Base-by-base conservation (phyloP, 2,797 vertebrate genomes). In the Dermochelys coriacea region DNA sequence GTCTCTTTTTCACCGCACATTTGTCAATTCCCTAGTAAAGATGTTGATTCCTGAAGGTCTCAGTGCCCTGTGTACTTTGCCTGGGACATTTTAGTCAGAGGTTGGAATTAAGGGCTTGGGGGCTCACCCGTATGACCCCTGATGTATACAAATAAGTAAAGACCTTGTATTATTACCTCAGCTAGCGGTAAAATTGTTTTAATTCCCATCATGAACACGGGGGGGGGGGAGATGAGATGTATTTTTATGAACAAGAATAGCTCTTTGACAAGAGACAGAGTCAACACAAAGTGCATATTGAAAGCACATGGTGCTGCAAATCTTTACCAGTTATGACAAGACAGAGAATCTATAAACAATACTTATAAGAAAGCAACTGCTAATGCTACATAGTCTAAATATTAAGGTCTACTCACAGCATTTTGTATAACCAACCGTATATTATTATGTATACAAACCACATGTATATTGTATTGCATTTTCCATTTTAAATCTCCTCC, bases 211-310 rank as follows among this genome's bases (percentile, higher is more conserved):
- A 19, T 18, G 45, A 27, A 86, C 71, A 57, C 5, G 61, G 23
- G 37, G 45, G 61, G 82, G 11, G 84, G 55, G 59, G 49, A 49
- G 12, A 1, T 12, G 49, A 5, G 41, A 37, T 80, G 18, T n/a
- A 37, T 37, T 80, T 34, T 80, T 37, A 55, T 25, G 47, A 87
- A 59, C 5, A 57, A 82, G 85, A 52, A 64, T 25, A 15, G 49
- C 91, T 21, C 52, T 71, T 84, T 82, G 51, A 45, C 8, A 31
- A 84, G 61, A 84, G 75, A 51, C 37, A 25, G 52, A n/a, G 27
- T 47, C 64, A 64, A 81, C n/a, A 57, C 45, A 41, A 87, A 81
- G 68, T 0, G 0, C 1, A 1, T 49, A 51, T 34, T 91, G 1
- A 21, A 71, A 82, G 74, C 54, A 88, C n/a, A 59, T 1, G 0